Evolutionary conservation across 2,888 invertebrate genomes (phyloP).

Genomic region (Siphlonurus alternatus): DNA sequence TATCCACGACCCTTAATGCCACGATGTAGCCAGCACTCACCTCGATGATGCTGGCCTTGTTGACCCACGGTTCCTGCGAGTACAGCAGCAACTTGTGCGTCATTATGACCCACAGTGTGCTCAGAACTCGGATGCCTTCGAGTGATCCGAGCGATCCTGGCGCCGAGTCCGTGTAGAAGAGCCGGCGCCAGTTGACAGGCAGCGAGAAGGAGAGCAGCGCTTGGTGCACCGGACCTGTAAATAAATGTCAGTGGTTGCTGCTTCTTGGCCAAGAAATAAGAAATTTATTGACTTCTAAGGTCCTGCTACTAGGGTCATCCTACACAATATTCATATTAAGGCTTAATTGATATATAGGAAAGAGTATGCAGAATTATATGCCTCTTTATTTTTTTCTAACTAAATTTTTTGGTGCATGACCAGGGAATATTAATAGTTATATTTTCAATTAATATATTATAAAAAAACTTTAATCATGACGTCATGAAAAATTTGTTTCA

Average conservation of each 20-base stretch:
- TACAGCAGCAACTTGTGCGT: slow-evolving; percentile 9
- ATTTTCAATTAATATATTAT: no score
- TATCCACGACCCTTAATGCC: no score
- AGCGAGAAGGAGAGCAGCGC: slow-evolving; percentile 8
- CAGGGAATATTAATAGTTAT: no score
- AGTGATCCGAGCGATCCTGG: slow-evolving; percentile 17
- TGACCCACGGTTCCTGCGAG: slow-evolving; percentile 9
- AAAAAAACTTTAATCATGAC: no score
- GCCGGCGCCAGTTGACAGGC: slow-evolving; percentile 8
- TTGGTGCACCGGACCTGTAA: not conserved
- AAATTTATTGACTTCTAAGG: not conserved
- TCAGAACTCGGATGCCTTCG: slow-evolving; percentile 21
- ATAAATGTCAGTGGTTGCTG: no score
- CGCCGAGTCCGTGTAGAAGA: slow-evolving; percentile 1
- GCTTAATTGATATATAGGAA: no score
- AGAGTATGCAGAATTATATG: no score
- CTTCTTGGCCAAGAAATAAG: not conserved
- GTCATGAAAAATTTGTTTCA: no score
- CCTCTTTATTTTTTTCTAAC: no score
- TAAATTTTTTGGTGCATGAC: no score
- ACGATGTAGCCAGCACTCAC: no score
- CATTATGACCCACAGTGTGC: slow-evolving; percentile 12
- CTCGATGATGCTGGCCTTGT: slow-evolving; percentile 3
- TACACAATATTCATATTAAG: no score
- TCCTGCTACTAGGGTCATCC: not conserved